A percentile compares a stretch with the other conserved stretches of the same genome.
These are phyloP conservation scores for Dromas ardeola DNA, from an alignment of 2,113 vertebrate species.

Conservation along the genomic window DNA sequence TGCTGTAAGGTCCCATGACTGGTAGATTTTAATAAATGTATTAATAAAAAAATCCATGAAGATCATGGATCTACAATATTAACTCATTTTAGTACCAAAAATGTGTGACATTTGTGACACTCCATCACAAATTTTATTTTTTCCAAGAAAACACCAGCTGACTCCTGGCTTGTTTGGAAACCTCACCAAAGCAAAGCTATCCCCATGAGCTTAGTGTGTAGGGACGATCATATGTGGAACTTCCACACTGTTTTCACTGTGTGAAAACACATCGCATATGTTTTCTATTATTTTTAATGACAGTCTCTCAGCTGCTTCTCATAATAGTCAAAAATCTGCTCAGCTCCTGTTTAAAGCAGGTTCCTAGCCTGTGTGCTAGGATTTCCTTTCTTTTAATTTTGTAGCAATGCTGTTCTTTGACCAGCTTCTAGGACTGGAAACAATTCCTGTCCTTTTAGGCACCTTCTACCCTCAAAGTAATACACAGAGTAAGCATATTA, in stretches of 20 bases:
- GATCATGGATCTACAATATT: neutral
- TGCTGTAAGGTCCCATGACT: neutral
- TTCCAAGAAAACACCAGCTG: neutral
- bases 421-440: neutral
- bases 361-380: neutral
- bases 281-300: conserved; percentile 43
- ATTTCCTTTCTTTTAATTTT: neutral
- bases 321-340: neutral
- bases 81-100: neutral
- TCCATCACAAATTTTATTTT: neutral
- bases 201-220: neutral
- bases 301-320: conserved; percentile 2
- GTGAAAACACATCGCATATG: neutral
- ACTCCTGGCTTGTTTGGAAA: neutral
- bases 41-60: neutral
- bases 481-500: neutral
- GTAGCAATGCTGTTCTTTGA: neutral
- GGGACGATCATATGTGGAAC: neutral
- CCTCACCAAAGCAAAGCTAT: neutral
- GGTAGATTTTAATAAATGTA: neutral
- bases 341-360: neutral
- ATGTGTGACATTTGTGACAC: neutral
- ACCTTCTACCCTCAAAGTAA: neutral
- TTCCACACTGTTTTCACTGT: neutral
- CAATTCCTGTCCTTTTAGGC: neutral